Evolutionary conservation across 1,140 invertebrate species (phyloP).

Genomic region (Schmidtea mediterranea): DNA sequence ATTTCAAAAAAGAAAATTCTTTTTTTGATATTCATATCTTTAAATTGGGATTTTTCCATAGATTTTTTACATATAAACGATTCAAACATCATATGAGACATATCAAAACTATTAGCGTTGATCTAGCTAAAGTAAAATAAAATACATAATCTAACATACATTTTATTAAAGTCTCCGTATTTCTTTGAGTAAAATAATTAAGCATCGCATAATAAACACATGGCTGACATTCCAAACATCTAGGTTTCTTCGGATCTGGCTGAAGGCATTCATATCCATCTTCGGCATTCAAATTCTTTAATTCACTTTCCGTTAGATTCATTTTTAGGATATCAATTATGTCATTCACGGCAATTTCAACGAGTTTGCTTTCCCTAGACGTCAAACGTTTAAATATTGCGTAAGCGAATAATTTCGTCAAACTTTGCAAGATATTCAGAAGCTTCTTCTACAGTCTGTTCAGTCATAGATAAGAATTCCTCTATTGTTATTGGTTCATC

Average conservation of each 20-base stretch:
- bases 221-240: conserved; percentile 22
- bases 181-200: conserved; percentile 24
- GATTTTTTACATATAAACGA: too few species aligned
- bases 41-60: too few species aligned
- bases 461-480: conserved; percentile 48
- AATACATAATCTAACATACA: too few species aligned
- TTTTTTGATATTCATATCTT: too few species aligned
- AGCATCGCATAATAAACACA: conserved; percentile 21
- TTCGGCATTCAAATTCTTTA: conserved; percentile 14
- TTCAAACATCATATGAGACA: too few species aligned
- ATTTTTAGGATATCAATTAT: conserved; percentile 43
- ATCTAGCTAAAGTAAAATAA: too few species aligned
- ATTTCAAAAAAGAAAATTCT: too few species aligned
- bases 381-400: too few species aligned
- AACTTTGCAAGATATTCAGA: conserved; percentile 15
- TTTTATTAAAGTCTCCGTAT: conserved; percentile 27
- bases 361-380: conserved; percentile 46
- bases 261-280: conserved; percentile 15
- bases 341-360: conserved; percentile 66
- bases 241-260: conserved; percentile 18
- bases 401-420: not conserved
- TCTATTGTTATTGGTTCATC: conserved; percentile 56
- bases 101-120: too few species aligned
- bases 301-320: conserved; percentile 13
- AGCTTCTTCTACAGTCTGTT: conserved; percentile 14